These are phyloP conservation scores for Eriocheir sinensis DNA, from an alignment of 1,140 invertebrate genomes.

Conservation along the genomic window DNA sequence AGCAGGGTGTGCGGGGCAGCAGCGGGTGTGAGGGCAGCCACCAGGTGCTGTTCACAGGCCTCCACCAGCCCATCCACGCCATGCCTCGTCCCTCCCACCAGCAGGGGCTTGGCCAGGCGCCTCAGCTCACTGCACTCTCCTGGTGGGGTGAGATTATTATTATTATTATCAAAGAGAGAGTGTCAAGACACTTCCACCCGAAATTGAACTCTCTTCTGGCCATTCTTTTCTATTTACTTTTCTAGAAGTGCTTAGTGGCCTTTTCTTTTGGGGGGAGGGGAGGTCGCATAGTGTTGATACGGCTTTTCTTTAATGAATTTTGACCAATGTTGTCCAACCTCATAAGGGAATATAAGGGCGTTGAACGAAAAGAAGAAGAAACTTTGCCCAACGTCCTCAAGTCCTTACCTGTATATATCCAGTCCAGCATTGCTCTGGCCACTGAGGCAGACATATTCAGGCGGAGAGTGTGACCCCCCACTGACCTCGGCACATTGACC, in stretches of 20 bases:
- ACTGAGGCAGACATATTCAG: constrained; percentile 54
- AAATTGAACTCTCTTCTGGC: no score
- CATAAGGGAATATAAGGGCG: no score
- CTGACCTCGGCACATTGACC: not conserved
- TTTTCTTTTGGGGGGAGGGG: not conserved
- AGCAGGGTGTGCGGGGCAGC: not conserved
- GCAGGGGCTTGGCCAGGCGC: not conserved
- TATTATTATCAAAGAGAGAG: not conserved
- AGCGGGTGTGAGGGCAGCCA: constrained; percentile 15
- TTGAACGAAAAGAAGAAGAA: no score
- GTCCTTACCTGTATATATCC: constrained; percentile 53
- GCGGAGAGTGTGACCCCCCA: not conserved
- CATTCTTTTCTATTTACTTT: no score
- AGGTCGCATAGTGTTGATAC: not conserved
- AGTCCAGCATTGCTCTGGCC: constrained; percentile 35
- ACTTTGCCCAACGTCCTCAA: no score
- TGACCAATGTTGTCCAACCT: no score
- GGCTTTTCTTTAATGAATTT: not conserved
- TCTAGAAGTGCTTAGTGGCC: not conserved
- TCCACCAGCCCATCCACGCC: not conserved
- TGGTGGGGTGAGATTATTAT: not conserved
- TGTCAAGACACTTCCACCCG: not conserved
- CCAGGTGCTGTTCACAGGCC: constrained; percentile 37
- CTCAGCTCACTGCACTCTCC: constrained; percentile 28
- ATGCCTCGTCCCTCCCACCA: constrained; percentile 33